These are phyloP conservation scores for Epinephelus fuscoguttatus DNA, from an alignment of 2,113 vertebrate species.

Conservation along the genomic window DNA sequence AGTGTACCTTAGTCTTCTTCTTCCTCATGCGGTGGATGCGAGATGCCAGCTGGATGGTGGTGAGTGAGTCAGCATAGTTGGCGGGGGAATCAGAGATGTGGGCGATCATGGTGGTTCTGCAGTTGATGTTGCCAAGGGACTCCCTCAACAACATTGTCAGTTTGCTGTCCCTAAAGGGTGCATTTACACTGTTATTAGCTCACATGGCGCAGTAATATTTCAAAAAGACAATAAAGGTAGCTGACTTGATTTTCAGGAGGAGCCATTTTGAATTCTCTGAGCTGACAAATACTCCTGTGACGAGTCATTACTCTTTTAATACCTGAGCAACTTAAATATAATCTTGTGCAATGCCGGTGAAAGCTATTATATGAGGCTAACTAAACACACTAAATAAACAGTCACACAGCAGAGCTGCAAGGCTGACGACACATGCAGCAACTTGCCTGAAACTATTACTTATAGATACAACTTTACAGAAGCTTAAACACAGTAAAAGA, in stretches of 20 bases:
- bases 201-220: slow-evolving; percentile 23
- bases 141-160: slow-evolving; percentile 96
- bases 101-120: slow-evolving; percentile 96
- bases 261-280: slow-evolving; percentile 25
- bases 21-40: slow-evolving; percentile 96
- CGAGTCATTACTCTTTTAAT: slow-evolving; percentile 39
- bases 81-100: slow-evolving; percentile 94
- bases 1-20: slow-evolving; percentile 93
- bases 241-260: slow-evolving; percentile 6
- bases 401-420: slow-evolving; percentile 26
- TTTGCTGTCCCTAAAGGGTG: slow-evolving; percentile 92
- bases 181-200: slow-evolving; percentile 50
- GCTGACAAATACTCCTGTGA: slow-evolving; percentile 34
- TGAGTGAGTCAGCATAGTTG: slow-evolving; percentile 93
- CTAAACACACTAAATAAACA: slow-evolving; percentile 45
- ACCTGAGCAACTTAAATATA: slow-evolving; percentile 35
- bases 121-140: slow-evolving; percentile 94
- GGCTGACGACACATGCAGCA: slow-evolving; percentile 26
- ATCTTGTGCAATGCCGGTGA: slow-evolving; percentile 44
- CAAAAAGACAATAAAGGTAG: slow-evolving; percentile 13
- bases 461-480: slow-evolving; percentile 25
- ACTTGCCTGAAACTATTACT: slow-evolving; percentile 57
- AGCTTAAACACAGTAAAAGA: slow-evolving; percentile 7
- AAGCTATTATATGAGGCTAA: slow-evolving; percentile 40
- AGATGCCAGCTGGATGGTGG: slow-evolving; percentile 94